These are phyloP conservation scores for Bombus huntii DNA, from an alignment of 1,140 invertebrate species.

Conservation along the genomic window DNA sequence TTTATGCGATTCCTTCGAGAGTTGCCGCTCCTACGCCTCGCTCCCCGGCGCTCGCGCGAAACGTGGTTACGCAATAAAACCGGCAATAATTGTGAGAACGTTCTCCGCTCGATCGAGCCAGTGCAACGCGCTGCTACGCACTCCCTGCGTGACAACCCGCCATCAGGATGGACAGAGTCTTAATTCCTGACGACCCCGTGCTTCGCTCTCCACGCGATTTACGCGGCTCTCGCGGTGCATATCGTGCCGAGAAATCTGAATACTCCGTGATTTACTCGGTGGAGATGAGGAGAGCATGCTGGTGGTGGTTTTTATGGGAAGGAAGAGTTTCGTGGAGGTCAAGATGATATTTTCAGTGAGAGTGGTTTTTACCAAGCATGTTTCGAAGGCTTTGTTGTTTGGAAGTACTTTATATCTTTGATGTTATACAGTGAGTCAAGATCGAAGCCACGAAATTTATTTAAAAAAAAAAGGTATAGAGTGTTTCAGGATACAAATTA, in stretches of 20 bases:
- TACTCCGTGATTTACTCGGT: slow-evolving; percentile 6
- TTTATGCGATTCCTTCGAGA: slow-evolving; percentile 66
- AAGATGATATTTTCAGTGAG: background rate
- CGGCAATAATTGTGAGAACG: slow-evolving; percentile 63
- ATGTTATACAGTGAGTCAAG: too few species aligned
- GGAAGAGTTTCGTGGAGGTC: background rate
- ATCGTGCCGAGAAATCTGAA: background rate
- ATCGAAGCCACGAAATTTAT: too few species aligned
- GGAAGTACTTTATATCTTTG: too few species aligned
- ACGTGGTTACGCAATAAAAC: slow-evolving; percentile 65
- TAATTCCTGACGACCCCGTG: slow-evolving; percentile 32
- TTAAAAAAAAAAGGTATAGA: too few species aligned
- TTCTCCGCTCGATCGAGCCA: slow-evolving; percentile 12
- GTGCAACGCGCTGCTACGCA: slow-evolving; percentile 25
- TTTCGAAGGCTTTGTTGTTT: too few species aligned
- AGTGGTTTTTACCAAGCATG: background rate
- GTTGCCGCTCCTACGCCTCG: slow-evolving; percentile 6
- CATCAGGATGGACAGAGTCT: slow-evolving; percentile 27
- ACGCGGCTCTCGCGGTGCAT: background rate
- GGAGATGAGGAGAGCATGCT: background rate
- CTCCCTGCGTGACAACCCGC: slow-evolving; percentile 46
- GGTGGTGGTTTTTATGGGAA: background rate
- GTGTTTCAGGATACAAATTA: too few species aligned
- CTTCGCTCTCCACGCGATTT: background rate
- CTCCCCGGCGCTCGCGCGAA: slow-evolving; percentile 17